phyloP scores from a whole-genome alignment of 2,888 invertebrate species.

The Catocala fraxini region DNA sequence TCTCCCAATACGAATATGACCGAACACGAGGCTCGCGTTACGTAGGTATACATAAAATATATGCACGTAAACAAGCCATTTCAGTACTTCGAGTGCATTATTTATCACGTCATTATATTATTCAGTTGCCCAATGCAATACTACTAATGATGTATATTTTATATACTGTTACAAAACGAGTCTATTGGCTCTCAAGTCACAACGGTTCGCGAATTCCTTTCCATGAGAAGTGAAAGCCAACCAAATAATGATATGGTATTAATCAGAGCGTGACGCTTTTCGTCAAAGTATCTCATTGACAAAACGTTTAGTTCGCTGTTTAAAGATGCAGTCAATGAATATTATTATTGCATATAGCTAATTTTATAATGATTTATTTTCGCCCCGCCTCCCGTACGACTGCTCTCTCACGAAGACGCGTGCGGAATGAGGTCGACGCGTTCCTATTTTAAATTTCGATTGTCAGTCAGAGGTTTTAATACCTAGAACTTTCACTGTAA shows the following conservation, averaged over 20 bases:
- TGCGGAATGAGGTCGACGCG: constrained; percentile 79
- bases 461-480: constrained; percentile 61
- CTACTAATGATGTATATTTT: constrained; percentile 50
- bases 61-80: constrained; percentile 39
- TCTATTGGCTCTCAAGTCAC: constrained; percentile 45
- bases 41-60: constrained; percentile 39
- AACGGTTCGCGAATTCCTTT: constrained; percentile 70
- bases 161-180: constrained; percentile 62
- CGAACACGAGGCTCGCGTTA: constrained; percentile 28
- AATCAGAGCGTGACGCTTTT: constrained; percentile 76
- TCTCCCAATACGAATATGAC: constrained; percentile 30
- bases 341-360: constrained; percentile 53
- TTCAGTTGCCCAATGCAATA: constrained; percentile 34
- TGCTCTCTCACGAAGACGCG: constrained; percentile 72
- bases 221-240: constrained; percentile 77
- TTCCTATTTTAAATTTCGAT: constrained; percentile 84
- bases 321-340: constrained; percentile 53
- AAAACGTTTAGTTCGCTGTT: constrained; percentile 41
- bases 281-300: constrained; percentile 60
- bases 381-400: constrained; percentile 61
- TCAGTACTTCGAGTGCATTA: constrained; percentile 22
- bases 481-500: constrained; percentile 74
- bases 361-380: constrained; percentile 77
- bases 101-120: constrained; percentile 30
- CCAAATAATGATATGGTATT: constrained; percentile 72